A percentile compares a stretch with the other conserved stretches of the same genome.
Conservation (phyloP, 2,113 vertebrate genomes). For the Seriola dumerili region DNA sequence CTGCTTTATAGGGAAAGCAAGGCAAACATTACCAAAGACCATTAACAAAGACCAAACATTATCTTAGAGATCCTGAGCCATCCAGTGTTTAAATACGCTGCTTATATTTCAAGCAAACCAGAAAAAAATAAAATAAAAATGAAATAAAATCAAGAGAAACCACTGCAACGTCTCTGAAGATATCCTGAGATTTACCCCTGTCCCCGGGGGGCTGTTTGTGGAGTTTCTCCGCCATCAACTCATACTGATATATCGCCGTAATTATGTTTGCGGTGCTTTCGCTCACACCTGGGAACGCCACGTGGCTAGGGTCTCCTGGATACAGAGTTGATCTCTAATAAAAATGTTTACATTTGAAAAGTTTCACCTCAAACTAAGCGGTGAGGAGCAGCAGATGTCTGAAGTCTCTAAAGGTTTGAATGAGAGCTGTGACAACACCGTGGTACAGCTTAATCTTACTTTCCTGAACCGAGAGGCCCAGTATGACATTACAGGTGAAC, state of each 20-base stretch:
- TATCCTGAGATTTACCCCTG: background rate
- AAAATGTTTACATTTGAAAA: conserved; percentile 3
- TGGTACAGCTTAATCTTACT: conserved; percentile 6
- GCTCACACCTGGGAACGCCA: conserved; percentile 11
- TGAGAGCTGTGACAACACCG: background rate
- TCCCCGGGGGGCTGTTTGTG: conserved; percentile 4
- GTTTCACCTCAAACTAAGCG: conserved; percentile 5
- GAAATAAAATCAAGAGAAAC: background rate
- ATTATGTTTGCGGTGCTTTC: conserved; percentile 7
- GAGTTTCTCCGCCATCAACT: background rate
- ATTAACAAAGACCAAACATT: conserved; percentile 6
- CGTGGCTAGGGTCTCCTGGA: background rate
- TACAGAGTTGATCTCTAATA: background rate
- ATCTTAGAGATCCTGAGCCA: background rate
- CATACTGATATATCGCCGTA: background rate
- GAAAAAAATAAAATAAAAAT: background rate
- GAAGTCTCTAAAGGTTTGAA: conserved; percentile 16
- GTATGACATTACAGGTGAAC: background rate
- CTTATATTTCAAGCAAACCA: background rate
- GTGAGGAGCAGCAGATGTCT: conserved; percentile 22
- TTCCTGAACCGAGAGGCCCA: conserved; percentile 14
- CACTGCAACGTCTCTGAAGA: background rate
- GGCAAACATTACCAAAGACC: background rate
- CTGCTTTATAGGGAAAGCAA: background rate
- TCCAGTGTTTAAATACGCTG: background rate